phyloP scores from a whole-genome alignment of 2,888 invertebrate genomes.

The Nudaria mundana region DNA sequence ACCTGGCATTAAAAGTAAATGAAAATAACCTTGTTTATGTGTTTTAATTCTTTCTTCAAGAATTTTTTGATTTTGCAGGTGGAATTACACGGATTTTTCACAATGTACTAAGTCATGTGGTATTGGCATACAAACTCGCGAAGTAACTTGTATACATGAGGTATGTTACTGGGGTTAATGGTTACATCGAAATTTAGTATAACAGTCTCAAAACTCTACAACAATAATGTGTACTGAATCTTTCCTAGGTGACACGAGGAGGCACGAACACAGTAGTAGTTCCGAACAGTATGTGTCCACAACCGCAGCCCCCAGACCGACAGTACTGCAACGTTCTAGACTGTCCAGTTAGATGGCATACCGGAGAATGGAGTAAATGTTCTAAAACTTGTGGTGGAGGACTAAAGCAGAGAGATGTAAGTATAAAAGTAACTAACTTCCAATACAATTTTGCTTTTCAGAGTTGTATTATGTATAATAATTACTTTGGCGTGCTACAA shows the following conservation, averaged over 20 bases:
- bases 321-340: constrained; percentile 96
- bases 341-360: constrained; percentile 95
- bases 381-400: constrained; percentile 97
- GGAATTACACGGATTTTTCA: constrained; percentile 95
- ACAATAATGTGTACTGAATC: no score
- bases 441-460: no score
- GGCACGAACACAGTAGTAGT: constrained; percentile 94
- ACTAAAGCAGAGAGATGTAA: constrained; percentile 88
- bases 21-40: no score
- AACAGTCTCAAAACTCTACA: no score
- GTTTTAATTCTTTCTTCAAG: no score
- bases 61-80: constrained; percentile 65
- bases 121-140: constrained; percentile 94
- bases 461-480: no score
- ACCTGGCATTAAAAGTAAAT: no score
- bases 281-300: constrained; percentile 96
- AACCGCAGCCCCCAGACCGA: constrained; percentile 92
- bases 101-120: constrained; percentile 97
- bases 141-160: constrained; percentile 93
- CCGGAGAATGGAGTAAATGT: constrained; percentile 95
- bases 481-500: neutral
- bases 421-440: constrained; percentile 5
- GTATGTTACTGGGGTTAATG: no score
- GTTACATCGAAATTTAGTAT: no score
- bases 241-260: constrained; percentile 87